Evolutionary conservation across 1,140 invertebrate species (phyloP).

Genomic region (Himalopsyche phryganea): DNA sequence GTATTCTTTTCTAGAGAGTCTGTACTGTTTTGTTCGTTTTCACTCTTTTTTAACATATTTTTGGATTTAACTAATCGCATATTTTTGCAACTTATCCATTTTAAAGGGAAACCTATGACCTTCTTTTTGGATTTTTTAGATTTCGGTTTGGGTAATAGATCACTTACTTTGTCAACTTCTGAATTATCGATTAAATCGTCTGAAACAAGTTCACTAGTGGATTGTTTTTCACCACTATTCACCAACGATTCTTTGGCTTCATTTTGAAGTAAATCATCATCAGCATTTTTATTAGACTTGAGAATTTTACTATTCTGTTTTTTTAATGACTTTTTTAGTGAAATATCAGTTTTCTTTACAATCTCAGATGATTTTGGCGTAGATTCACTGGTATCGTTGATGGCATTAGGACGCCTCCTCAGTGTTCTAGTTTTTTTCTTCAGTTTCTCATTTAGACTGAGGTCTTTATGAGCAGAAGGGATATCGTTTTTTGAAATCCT

Average conservation of each 20-base stretch:
- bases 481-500: conserved; percentile 23
- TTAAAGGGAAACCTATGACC: conserved; percentile 13
- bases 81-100: conserved; percentile 29
- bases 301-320: too few species aligned
- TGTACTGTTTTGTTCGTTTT: too few species aligned
- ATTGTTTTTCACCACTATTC: too few species aligned
- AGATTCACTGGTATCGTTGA: conserved; percentile 10
- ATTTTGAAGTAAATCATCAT: too few species aligned
- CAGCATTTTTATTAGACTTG: too few species aligned
- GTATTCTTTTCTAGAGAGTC: too few species aligned
- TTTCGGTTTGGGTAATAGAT: background rate
- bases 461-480: conserved; percentile 1
- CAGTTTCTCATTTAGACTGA: conserved; percentile 4
- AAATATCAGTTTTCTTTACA: too few species aligned
- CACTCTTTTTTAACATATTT: background rate
- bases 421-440: conserved; percentile 10
- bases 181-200: too few species aligned
- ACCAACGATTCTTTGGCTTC: too few species aligned
- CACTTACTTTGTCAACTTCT: too few species aligned
- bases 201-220: too few species aligned
- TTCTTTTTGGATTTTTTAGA: conserved; percentile 18
- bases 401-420: conserved; percentile 16
- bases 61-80: conserved; percentile 12
- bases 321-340: too few species aligned
- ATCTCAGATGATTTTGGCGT: background rate